Evolutionary conservation across 2,888 invertebrate genomes (phyloP).

Genomic region (Eilema depressum): DNA sequence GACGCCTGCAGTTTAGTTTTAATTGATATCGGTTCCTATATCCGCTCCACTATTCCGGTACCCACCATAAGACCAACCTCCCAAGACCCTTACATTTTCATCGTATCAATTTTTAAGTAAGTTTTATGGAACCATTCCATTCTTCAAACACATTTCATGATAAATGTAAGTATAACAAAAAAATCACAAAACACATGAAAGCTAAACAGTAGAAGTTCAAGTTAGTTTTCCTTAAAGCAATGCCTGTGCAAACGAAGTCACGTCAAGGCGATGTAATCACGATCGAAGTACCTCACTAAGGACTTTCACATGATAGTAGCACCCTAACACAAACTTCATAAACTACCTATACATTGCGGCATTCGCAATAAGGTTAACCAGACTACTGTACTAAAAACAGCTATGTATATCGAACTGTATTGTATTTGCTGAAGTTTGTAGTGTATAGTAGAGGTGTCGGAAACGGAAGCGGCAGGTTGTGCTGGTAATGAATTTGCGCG

Average conservation of each 20-base stretch:
- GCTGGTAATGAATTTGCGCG: constrained; percentile 84
- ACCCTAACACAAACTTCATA: background rate
- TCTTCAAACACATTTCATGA: constrained; percentile 14
- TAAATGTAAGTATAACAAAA: constrained; percentile 17
- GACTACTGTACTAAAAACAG: constrained; percentile 32
- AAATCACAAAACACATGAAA: constrained; percentile 44
- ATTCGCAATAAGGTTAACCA: background rate
- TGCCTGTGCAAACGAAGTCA: constrained; percentile 80
- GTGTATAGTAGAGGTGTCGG: constrained; percentile 58
- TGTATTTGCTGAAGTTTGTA: constrained; percentile 25
- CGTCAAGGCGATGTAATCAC: constrained; percentile 76
- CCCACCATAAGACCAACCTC: background rate
- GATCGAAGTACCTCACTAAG: constrained; percentile 54
- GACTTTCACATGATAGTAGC: constrained; percentile 9
- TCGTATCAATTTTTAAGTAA: background rate
- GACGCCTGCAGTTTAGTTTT: background rate
- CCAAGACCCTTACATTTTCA: background rate
- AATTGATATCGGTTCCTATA: background rate
- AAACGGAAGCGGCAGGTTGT: constrained; percentile 83
- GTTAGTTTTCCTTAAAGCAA: constrained; percentile 81
- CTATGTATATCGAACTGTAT: constrained; percentile 47
- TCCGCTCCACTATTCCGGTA: background rate
- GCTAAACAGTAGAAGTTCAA: constrained; percentile 74
- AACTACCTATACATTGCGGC: constrained; percentile 22
- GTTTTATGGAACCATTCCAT: background rate